A percentile compares a stretch with the other conserved stretches of the same genome.
phyloP scores from a whole-genome alignment of 2,888 invertebrate genomes.

The Caenorhabditis angaria region DNA sequence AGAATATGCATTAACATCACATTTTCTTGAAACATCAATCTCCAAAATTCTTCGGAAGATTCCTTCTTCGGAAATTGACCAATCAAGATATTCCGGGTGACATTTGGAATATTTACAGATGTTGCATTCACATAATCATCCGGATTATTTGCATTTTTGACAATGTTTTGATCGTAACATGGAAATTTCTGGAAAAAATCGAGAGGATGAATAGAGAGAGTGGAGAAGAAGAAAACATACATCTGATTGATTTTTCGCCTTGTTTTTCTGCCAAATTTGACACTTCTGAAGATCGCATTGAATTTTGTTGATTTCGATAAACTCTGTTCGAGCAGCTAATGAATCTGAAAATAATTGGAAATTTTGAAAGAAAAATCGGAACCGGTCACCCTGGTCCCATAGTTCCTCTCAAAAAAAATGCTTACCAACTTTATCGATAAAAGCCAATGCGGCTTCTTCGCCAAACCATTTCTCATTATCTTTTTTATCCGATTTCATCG shows the following conservation, averaged over 20 bases:
- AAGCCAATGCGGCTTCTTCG: neutral
- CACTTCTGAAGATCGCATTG: constrained; percentile 12
- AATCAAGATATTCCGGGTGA: constrained; percentile 13
- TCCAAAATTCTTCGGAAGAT: constrained; percentile 32
- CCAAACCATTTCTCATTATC: neutral
- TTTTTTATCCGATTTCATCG: neutral
- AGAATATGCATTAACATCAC: constrained; percentile 32
- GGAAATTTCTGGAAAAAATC: constrained; percentile 28
- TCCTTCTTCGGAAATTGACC: constrained; percentile 33
- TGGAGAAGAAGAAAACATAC: neutral
- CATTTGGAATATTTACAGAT: constrained; percentile 18
- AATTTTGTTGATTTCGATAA: constrained; percentile 4
- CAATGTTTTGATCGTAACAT: constrained; percentile 20
- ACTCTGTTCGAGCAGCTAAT: neutral
- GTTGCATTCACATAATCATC: constrained; percentile 36
- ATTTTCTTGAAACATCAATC: constrained; percentile 19
- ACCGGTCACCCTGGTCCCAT: too few relatives aligned
- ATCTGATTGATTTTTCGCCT: constrained; percentile 25
- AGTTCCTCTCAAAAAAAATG: too few relatives aligned
- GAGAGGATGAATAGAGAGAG: too few relatives aligned
- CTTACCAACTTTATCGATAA: constrained; percentile 8
- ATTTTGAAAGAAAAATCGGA: too few relatives aligned
- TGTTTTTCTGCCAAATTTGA: constrained; percentile 30
- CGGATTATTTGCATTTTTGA: constrained; percentile 21
- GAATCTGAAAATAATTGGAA: constrained; percentile 4